phyloP scores from a whole-genome alignment of 2,888 invertebrate genomes.

The Ceraclea dissimilis region DNA sequence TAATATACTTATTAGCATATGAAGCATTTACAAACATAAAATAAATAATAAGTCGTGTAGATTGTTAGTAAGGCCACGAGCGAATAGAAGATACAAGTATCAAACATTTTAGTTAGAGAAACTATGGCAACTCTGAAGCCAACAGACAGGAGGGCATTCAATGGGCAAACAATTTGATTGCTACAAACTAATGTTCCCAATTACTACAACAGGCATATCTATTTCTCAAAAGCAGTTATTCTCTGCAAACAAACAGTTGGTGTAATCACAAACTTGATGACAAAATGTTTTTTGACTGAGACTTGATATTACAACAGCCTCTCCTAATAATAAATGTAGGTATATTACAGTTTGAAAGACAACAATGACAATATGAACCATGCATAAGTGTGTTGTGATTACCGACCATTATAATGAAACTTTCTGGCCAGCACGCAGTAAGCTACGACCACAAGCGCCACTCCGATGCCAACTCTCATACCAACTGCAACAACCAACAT shows the following conservation, averaged over 20 bases:
- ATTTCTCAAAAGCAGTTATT: no score
- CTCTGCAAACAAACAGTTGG: no score
- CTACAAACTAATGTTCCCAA: no score
- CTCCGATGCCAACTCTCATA: constrained; percentile 78
- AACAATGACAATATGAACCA: constrained; percentile 15
- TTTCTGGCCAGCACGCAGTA: constrained; percentile 78
- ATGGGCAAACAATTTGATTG: no score
- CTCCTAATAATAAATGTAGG: no score
- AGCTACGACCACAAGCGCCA: constrained; percentile 76
- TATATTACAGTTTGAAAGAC: no score
- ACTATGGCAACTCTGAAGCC: background rate
- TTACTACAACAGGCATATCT: no score
- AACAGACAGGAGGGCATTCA: background rate
- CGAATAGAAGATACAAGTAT: background rate
- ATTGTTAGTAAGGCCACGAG: constrained; percentile 26
- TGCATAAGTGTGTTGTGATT: constrained; percentile 29
- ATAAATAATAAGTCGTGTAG: constrained; percentile 1
- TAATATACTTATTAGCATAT: background rate
- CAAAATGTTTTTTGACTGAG: no score
- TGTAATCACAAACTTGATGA: no score
- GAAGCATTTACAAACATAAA: background rate
- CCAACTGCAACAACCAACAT: constrained; percentile 83
- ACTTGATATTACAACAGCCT: no score
- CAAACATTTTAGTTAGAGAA: constrained; percentile 3
- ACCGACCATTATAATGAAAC: constrained; percentile 68